These are phyloP conservation scores for Recurvirostra avosetta DNA, from an alignment of 2,113 vertebrate species.

Conservation along the genomic window DNA sequence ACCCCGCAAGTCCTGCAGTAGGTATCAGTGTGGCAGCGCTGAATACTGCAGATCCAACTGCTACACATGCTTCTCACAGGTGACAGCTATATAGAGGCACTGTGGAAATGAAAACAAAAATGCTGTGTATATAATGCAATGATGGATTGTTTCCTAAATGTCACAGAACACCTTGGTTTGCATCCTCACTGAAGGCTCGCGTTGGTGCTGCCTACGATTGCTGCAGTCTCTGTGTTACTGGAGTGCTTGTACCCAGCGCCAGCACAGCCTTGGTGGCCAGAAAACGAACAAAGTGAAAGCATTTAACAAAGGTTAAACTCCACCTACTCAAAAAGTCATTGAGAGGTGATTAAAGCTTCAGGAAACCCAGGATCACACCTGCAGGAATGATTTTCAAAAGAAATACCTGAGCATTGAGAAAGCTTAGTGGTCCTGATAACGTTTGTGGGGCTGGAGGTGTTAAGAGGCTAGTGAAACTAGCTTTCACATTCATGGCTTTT, in stretches of 20 bases:
- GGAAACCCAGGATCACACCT: background rate
- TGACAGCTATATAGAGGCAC: background rate
- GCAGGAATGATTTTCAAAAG: background rate
- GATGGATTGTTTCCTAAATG: background rate
- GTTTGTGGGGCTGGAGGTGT: background rate
- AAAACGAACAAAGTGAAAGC: background rate
- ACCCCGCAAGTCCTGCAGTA: background rate
- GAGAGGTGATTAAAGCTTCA: background rate
- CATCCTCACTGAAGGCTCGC: background rate
- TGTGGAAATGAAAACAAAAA: background rate
- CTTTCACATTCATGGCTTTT: background rate
- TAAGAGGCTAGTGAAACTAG: background rate
- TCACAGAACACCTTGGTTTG: background rate
- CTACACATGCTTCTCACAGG: background rate
- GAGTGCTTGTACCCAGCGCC: background rate
- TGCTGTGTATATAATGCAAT: background rate
- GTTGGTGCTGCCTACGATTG: background rate
- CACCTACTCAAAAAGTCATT: background rate
- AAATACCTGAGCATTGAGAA: background rate
- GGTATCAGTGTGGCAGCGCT: background rate
- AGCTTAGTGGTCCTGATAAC: background rate
- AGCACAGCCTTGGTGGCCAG: background rate
- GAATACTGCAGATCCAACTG: background rate
- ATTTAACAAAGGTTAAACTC: background rate
- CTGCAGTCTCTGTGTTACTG: background rate